A percentile compares a stretch with the other conserved stretches of the same genome.
These are phyloP conservation scores for Ischnura elegans DNA, from an alignment of 2,888 invertebrate species.

Conservation along the genomic window DNA sequence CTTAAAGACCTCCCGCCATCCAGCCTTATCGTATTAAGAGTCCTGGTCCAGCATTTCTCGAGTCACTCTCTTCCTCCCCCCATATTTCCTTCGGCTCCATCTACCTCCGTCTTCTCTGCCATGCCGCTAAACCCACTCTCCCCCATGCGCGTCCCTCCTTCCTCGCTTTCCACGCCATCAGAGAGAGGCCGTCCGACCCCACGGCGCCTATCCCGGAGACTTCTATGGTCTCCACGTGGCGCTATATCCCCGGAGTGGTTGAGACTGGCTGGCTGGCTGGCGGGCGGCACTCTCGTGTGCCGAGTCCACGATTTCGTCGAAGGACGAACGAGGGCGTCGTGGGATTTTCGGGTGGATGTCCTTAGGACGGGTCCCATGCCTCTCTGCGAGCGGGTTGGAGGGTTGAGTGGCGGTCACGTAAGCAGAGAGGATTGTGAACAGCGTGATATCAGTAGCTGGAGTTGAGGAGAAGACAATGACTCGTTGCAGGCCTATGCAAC, in stretches of 20 bases:
- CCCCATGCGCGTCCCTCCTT: neutral
- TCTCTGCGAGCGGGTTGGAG: neutral
- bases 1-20: neutral
- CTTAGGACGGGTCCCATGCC: neutral
- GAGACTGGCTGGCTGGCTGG: too few species aligned
- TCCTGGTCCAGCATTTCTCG: too few species aligned
- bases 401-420: neutral
- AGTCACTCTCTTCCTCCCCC: neutral
- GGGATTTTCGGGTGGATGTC: neutral
- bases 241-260: neutral
- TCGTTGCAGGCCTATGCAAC: too few species aligned
- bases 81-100: neutral
- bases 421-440: neutral
- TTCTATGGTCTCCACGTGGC: slow-evolving; percentile 52
- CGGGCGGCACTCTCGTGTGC: neutral
- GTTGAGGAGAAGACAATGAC: neutral
- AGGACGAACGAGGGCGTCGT: neutral
- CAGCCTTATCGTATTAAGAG: neutral
- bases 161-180: neutral
- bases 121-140: neutral
- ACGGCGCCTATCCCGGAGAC: slow-evolving; percentile 33
- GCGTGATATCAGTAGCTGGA: too few species aligned
- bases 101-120: too few species aligned
- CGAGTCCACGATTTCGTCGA: slow-evolving; percentile 11
- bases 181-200: slow-evolving; percentile 5